These are phyloP conservation scores for Megalops atlanticus DNA, from an alignment of 2,113 vertebrate species.

Conservation along the genomic window DNA sequence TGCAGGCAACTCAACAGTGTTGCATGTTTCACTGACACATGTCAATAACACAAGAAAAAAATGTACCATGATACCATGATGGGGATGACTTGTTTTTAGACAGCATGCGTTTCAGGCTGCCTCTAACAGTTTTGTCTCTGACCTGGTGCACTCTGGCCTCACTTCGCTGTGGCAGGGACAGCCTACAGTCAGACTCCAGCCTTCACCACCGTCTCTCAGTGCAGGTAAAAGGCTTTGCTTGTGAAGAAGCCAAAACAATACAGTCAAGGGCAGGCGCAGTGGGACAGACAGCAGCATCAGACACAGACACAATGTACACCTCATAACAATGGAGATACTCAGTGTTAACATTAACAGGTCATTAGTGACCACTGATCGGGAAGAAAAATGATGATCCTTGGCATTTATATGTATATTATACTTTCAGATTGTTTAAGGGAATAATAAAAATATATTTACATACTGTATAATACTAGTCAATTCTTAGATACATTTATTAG, in stretches of 20 bases:
- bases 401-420: too few relatives aligned
- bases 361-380: too few relatives aligned
- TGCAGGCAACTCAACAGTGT: neutral
- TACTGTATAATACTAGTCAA: too few relatives aligned
- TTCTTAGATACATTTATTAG: too few relatives aligned
- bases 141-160: neutral
- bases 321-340: too few relatives aligned
- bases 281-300: too few relatives aligned
- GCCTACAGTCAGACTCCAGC: neutral
- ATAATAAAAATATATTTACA: too few relatives aligned
- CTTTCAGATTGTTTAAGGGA: too few relatives aligned
- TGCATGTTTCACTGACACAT: neutral
- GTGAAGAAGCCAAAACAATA: neutral
- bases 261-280: too few relatives aligned
- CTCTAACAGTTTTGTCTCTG: neutral
- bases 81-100: neutral
- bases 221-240: neutral
- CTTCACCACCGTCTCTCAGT: neutral
- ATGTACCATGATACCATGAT: neutral
- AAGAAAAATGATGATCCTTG: too few relatives aligned
- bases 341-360: too few relatives aligned
- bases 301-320: too few relatives aligned
- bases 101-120: neutral
- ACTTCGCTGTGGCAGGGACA: neutral
- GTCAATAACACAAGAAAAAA: neutral